phyloP scores from a whole-genome alignment of 1,140 invertebrate genomes.

The Habropoda laboriosa region DNA sequence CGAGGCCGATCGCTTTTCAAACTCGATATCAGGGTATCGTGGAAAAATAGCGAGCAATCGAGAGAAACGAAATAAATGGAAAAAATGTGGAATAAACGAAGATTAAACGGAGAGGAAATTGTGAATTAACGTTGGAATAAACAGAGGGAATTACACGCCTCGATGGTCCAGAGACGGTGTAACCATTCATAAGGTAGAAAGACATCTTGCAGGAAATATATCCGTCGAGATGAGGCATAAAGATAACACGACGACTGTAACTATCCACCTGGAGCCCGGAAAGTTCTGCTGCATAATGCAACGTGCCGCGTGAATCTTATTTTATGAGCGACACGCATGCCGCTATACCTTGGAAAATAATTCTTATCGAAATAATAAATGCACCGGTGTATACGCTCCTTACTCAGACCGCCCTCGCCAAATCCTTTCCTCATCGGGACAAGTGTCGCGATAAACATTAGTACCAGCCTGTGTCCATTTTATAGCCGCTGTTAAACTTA shows the following conservation, averaged over 20 bases:
- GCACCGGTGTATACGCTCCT: neutral
- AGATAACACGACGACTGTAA: conserved; percentile 35
- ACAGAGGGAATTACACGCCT: neutral
- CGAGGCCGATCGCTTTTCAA: too few species aligned
- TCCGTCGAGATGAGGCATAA: conserved; percentile 8
- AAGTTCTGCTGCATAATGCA: conserved; percentile 21
- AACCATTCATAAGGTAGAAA: conserved; percentile 6
- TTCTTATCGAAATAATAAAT: conserved; percentile 28
- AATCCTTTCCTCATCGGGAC: too few species aligned
- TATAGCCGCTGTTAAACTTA: neutral
- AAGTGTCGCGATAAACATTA: neutral
- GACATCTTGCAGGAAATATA: conserved; percentile 17
- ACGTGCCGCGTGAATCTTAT: conserved; percentile 7
- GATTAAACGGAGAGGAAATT: neutral
- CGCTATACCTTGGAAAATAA: conserved; percentile 19
- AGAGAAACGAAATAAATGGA: too few species aligned
- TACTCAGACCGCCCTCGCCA: neutral
- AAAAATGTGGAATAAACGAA: neutral
- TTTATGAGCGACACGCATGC: neutral
- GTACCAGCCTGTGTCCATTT: neutral
- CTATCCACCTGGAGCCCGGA: conserved; percentile 21
- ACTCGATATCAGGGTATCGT: too few species aligned
- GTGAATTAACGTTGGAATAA: neutral
- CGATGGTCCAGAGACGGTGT: neutral
- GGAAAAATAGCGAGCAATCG: too few species aligned